phyloP scores from a whole-genome alignment of 2,888 invertebrate species.

The Plutella xylostella region DNA sequence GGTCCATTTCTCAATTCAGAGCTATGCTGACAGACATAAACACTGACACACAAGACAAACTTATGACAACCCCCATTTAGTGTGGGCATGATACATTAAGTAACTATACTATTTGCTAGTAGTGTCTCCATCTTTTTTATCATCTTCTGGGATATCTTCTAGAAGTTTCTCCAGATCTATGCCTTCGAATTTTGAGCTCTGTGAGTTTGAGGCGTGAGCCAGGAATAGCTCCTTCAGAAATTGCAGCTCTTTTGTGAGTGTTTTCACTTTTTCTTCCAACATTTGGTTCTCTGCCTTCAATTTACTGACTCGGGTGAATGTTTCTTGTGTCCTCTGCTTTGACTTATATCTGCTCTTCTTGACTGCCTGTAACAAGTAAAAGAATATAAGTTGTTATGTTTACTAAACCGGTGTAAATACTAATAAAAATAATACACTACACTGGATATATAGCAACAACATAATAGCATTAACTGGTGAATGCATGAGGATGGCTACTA shows the following conservation, averaged over 20 bases:
- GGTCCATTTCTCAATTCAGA: too few species aligned
- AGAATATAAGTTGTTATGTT: too few species aligned
- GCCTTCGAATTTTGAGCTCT: constrained; percentile 65
- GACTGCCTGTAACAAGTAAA: constrained; percentile 72
- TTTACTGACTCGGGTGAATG: constrained; percentile 78
- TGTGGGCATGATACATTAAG: too few species aligned
- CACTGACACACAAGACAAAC: too few species aligned
- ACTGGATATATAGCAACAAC: too few species aligned
- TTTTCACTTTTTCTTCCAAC: constrained; percentile 83
- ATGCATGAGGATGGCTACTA: neutral
- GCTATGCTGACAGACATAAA: too few species aligned
- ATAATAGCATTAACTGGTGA: too few species aligned
- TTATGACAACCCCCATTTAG: too few species aligned
- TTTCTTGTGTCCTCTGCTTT: constrained; percentile 81
- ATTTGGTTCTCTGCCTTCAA: constrained; percentile 83
- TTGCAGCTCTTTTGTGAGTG: constrained; percentile 82
- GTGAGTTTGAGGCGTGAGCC: constrained; percentile 78
- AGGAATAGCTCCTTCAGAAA: constrained; percentile 85
- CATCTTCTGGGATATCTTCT: constrained; percentile 60
- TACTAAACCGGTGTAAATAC: too few species aligned
- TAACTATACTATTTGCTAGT: neutral
- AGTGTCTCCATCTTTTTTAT: constrained; percentile 21
- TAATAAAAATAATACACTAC: too few species aligned
- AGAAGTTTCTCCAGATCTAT: constrained; percentile 69
- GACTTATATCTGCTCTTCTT: constrained; percentile 85